Evolutionary conservation across 1,140 invertebrate genomes (phyloP).

Genomic region (Temnothorax longispinosus): DNA sequence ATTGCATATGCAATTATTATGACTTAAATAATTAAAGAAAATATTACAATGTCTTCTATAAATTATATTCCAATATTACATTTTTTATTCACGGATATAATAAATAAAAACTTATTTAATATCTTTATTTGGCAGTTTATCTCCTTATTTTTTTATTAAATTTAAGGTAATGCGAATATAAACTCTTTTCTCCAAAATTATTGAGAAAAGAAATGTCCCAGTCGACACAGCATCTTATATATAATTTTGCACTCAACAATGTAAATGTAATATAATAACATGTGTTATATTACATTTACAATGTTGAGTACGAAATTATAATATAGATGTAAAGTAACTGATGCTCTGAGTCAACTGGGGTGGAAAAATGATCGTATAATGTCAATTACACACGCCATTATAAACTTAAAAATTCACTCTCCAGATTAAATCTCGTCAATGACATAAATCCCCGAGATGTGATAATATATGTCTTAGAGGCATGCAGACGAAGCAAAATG

Average conservation of each 20-base stretch:
- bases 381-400: neutral
- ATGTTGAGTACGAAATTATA: too few relatives aligned
- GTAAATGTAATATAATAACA: too few relatives aligned
- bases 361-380: neutral
- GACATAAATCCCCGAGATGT: too few relatives aligned
- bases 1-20: neutral
- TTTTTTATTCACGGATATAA: neutral
- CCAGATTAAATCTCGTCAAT: neutral
- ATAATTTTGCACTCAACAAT: too few relatives aligned
- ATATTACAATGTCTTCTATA: neutral
- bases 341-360: too few relatives aligned
- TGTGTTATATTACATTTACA: too few relatives aligned
- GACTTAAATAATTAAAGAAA: neutral
- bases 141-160: neutral
- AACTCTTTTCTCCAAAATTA: neutral
- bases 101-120: neutral
- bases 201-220: neutral
- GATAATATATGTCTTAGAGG: neutral
- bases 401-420: neutral
- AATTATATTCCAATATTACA: neutral
- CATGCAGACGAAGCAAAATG: conserved; percentile 15
- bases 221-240: too few relatives aligned
- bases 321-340: too few relatives aligned
- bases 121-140: neutral
- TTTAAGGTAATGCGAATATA: neutral